These are phyloP conservation scores for Silvanus unidentatus DNA, from an alignment of 2,888 invertebrate genomes.

Conservation along the genomic window DNA sequence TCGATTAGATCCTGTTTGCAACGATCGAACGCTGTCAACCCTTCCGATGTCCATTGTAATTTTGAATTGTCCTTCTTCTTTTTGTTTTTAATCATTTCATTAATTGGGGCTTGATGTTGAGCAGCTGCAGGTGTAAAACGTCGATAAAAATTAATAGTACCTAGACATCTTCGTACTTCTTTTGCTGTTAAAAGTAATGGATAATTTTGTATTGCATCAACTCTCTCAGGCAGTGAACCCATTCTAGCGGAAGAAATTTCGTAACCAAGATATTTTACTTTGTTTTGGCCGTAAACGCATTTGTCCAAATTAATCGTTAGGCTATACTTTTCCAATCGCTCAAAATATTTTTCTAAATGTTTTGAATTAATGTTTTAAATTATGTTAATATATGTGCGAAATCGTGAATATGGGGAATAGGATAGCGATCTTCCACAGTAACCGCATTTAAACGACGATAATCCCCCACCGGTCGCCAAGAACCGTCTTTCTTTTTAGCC, in stretches of 20 bases:
- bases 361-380: no score
- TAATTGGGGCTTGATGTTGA: slow-evolving; percentile 11
- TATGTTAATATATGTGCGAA: slow-evolving; percentile 28
- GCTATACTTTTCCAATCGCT: slow-evolving; percentile 21
- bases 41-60: slow-evolving; percentile 9
- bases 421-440: slow-evolving; percentile 30
- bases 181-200: slow-evolving; percentile 13
- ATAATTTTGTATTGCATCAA: slow-evolving; percentile 28
- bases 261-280: slow-evolving; percentile 29
- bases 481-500: slow-evolving; percentile 25
- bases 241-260: slow-evolving; percentile 25
- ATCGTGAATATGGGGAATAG: slow-evolving; percentile 33
- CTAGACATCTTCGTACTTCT: slow-evolving; percentile 9
- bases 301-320: slow-evolving; percentile 31
- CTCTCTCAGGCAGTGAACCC: slow-evolving; percentile 30
- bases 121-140: slow-evolving; percentile 14
- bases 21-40: slow-evolving; percentile 6
- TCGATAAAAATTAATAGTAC: slow-evolving; percentile 7
- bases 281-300: slow-evolving; percentile 26
- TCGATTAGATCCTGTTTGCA: slow-evolving; percentile 6
- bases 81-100: slow-evolving; percentile 5
- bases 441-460: slow-evolving; percentile 29
- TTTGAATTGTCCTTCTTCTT: slow-evolving; percentile 3
- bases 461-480: slow-evolving; percentile 34
- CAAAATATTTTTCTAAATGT: slow-evolving; percentile 22